phyloP scores from a whole-genome alignment of 1,140 invertebrate species.

The Drosophila guanche region DNA sequence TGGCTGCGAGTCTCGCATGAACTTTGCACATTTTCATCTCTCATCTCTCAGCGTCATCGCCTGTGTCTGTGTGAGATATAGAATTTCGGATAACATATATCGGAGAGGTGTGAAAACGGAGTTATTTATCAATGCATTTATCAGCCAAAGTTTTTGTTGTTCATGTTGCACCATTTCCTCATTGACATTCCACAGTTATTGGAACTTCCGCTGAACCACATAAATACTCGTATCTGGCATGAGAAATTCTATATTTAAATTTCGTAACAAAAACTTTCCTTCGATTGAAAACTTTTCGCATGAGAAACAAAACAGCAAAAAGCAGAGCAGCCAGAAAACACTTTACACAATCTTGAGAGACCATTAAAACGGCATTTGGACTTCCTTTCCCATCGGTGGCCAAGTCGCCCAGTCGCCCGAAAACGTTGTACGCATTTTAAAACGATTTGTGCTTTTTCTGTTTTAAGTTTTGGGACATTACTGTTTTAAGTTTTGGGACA shows the following conservation, averaged over 20 bases:
- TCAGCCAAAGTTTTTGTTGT: neutral
- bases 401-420: constrained; percentile 22
- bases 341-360: constrained; percentile 29
- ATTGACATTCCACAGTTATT: constrained; percentile 10
- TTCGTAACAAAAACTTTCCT: constrained; percentile 13
- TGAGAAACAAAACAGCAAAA: constrained; percentile 8
- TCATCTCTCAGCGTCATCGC: constrained; percentile 2
- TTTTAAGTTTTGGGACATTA: constrained; percentile 17
- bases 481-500: constrained; percentile 16
- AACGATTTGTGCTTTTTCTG: constrained; percentile 35
- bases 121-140: no score
- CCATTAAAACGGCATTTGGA: constrained; percentile 61
- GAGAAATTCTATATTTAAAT: constrained; percentile 22
- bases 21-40: constrained; percentile 19
- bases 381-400: constrained; percentile 69
- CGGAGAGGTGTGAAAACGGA: constrained; percentile 14
- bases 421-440: constrained; percentile 62
- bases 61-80: neutral
- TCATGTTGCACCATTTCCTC: constrained; percentile 19
- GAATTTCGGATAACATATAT: constrained; percentile 17
- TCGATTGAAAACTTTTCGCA: constrained; percentile 40
- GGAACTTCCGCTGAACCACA: constrained; percentile 13
- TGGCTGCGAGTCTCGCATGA: constrained; percentile 22
- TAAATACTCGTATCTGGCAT: constrained; percentile 2
- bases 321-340: constrained; percentile 9